Base-by-base conservation (phyloP, 37 sponge, comb jelly and placozoan genomes). In the Chondrosia reniformis region DNA sequence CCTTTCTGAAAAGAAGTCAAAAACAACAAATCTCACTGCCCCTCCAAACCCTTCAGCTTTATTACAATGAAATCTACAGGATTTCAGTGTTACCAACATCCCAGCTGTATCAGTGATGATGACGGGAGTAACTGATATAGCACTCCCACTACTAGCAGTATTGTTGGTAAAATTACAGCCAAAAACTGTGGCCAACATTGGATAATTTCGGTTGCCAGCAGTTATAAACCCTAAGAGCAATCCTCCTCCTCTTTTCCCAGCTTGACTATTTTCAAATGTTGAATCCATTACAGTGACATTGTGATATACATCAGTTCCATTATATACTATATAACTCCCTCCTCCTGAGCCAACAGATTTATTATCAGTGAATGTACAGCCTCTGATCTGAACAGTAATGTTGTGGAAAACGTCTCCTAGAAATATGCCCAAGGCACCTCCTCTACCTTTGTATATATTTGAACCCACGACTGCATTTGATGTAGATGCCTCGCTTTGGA, bases 21-120 rank as follows among this genome's bases (percentile, higher is more conserved):
- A 21, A 25, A 69, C 72, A 17, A 44, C 36, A 69, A 69, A 69
- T 25, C 72, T 31, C 31, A 39, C n/a, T 25, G 72, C 72, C 2
- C 72, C 36, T 5, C 72, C 72, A 69, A 69, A 69, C 36, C 72
- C 72, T 12, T 25, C 72, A 69, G 72, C 72, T 39, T 25, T 39
- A 25, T 69, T 69, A 25, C 72, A 24, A 21, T 2, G 9, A 40
- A 69, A 69, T 24, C n/a, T 39, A 25, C 72, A 69, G 22, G 24
- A 22, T 37, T 69, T n/a, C 42, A 69, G 40, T 1, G n/a, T 37
- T 12, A 17, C 72, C 3, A 19, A 17, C 2, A 69, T 44, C 2
- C 72, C 72, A 21, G 5, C 4, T 4, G n/a, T 44, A 2, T 41
- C 22, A 0, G n/a, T 69, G 44, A 7, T 37, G 42, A 42, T 44